Evolutionary conservation across 1,140 invertebrate species (phyloP).

Genomic region (Pachyrhynchus sulphureomaculatus): DNA sequence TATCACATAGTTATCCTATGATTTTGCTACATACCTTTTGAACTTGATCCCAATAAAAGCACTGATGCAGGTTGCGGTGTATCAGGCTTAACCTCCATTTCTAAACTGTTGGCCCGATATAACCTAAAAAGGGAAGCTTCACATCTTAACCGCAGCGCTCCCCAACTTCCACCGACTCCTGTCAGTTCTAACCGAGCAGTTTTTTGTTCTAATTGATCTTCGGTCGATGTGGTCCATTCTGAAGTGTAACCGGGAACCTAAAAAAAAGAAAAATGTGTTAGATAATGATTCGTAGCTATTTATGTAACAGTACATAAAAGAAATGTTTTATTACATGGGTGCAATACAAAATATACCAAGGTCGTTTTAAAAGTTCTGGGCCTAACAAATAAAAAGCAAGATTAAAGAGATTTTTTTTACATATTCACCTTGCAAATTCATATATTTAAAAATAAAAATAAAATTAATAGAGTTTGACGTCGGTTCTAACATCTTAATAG

Average conservation of each 20-base stretch:
- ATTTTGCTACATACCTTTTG: constrained; percentile 33
- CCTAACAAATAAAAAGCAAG: too few relatives aligned
- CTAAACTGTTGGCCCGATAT: constrained; percentile 46
- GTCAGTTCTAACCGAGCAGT: constrained; percentile 44
- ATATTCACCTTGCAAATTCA: too few relatives aligned
- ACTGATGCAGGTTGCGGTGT: constrained; percentile 46
- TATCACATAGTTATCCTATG: too few relatives aligned
- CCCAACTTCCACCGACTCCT: constrained; percentile 46
- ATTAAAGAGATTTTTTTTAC: too few relatives aligned
- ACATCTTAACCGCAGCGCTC: constrained; percentile 43
- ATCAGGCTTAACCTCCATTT: constrained; percentile 45
- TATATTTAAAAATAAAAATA: too few relatives aligned
- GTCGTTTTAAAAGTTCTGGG: too few relatives aligned
- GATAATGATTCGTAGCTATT: not conserved
- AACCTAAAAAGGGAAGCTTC: constrained; percentile 46
- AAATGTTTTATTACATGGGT: not conserved
- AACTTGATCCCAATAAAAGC: constrained; percentile 42
- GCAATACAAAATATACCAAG: too few relatives aligned
- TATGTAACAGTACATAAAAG: not conserved
- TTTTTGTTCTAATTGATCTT: constrained; percentile 43
- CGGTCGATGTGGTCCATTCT: constrained; percentile 36
- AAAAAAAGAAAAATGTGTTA: not conserved
- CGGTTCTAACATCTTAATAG: too few relatives aligned
- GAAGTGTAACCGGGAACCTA: constrained; percentile 49
- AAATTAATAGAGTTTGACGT: too few relatives aligned